A percentile compares a stretch with the other conserved stretches of the same genome.
These are phyloP conservation scores for Aspiorhynchus laticeps DNA, from an alignment of 2,113 vertebrate species.

Conservation along the genomic window DNA sequence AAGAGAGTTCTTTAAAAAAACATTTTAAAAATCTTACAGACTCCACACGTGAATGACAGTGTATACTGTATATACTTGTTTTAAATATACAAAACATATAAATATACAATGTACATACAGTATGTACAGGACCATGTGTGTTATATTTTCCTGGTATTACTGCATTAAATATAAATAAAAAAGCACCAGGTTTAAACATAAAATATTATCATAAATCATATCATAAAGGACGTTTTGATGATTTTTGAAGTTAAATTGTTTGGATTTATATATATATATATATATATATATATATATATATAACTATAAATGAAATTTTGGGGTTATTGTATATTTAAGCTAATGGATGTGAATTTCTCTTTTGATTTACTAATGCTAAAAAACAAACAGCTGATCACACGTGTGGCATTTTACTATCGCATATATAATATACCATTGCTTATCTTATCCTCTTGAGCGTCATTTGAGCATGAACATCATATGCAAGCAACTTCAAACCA, in stretches of 20 bases:
- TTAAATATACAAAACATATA: neutral
- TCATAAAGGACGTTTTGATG: no score
- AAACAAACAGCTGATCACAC: neutral
- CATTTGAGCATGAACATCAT: constrained; percentile 30
- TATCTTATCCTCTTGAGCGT: constrained; percentile 18
- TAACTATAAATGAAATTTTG: no score
- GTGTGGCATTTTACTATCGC: neutral
- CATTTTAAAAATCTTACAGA: neutral
- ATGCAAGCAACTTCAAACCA: constrained; percentile 62
- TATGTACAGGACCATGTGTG: neutral
- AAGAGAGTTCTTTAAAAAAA: neutral
- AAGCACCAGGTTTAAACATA: no score
- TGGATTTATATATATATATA: no score
- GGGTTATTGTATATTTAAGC: neutral
- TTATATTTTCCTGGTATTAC: no score
- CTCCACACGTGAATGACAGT: neutral
- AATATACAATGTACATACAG: neutral
- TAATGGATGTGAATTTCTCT: neutral
- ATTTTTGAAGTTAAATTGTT: no score
- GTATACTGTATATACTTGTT: neutral
- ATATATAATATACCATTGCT: constrained; percentile 21
- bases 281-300: no score
- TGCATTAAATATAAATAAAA: no score
- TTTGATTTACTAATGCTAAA: neutral
- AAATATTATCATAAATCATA: no score